Evolutionary conservation across 2,888 invertebrate species (phyloP).

Genomic region (Hypsopygia costalis): DNA sequence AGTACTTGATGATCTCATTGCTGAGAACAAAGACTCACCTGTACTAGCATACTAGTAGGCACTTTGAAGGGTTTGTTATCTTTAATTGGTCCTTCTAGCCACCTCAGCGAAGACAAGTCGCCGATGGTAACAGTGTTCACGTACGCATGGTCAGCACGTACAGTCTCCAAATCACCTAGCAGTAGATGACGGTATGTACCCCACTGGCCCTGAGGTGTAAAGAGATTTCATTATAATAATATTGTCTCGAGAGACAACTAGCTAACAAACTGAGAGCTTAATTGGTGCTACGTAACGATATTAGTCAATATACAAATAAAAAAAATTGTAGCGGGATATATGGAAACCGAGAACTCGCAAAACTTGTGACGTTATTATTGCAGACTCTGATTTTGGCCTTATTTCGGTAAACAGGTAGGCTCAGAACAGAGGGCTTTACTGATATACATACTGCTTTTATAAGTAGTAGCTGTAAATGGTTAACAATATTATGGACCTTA

Average conservation of each 20-base stretch:
- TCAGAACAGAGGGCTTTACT: too few relatives aligned
- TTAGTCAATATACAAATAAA: conserved; percentile 2
- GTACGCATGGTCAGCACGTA: conserved; percentile 84
- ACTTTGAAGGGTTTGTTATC: conserved; percentile 45
- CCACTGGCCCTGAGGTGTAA: conserved; percentile 73
- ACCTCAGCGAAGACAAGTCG: conserved; percentile 89
- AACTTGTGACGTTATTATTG: too few relatives aligned
- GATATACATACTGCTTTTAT: too few relatives aligned
- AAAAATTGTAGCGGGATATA: too few relatives aligned
- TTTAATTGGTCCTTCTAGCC: conserved; percentile 83
- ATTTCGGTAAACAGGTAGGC: too few relatives aligned
- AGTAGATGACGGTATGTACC: conserved; percentile 93
- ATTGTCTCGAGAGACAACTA: neutral
- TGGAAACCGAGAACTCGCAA: too few relatives aligned
- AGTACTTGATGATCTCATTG: too few relatives aligned
- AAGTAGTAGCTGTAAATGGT: too few relatives aligned
- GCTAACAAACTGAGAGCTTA: too few relatives aligned
- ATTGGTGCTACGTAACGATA: too few relatives aligned
- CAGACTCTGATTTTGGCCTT: too few relatives aligned
- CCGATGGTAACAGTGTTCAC: conserved; percentile 89
- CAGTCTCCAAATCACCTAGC: conserved; percentile 71
- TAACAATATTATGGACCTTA: too few relatives aligned
- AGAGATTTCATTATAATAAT: conserved; percentile 7
- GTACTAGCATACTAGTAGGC: conserved; percentile 42
- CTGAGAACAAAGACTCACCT: conserved; percentile 59